Conservation (phyloP, 2,113 vertebrate species). For the Hippocampus guttulatus region DNA sequence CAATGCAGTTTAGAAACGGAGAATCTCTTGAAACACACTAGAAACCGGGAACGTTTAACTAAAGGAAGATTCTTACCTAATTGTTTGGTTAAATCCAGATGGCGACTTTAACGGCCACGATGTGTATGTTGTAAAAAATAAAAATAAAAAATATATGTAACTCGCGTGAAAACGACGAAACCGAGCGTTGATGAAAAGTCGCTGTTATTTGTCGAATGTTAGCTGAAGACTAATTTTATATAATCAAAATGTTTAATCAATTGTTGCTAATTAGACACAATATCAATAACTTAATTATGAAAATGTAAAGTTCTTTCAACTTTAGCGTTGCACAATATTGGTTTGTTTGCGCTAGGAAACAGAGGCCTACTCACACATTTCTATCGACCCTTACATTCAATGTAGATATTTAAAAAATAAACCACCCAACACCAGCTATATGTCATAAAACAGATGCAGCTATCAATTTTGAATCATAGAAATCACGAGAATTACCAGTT, state of each 20-base stretch:
- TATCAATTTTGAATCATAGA: not conserved
- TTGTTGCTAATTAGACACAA: not conserved
- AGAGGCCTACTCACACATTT: slow-evolving; percentile 36
- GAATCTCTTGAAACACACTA: not conserved
- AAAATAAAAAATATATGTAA: not conserved
- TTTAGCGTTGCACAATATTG: not conserved
- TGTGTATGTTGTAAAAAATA: slow-evolving; percentile 1
- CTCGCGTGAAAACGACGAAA: not conserved
- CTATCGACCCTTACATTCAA: slow-evolving; percentile 1
- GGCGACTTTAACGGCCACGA: slow-evolving; percentile 4
- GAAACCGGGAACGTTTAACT: not conserved
- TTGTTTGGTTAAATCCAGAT: slow-evolving; percentile 8
- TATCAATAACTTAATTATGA: no score
- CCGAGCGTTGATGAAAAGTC: not conserved
- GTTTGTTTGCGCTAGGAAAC: not conserved
- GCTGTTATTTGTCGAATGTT: not conserved
- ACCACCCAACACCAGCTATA: not conserved
- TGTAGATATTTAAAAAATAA: not conserved
- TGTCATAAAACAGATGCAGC: not conserved
- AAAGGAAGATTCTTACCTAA: slow-evolving; percentile 6
- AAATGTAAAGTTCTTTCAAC: not conserved
- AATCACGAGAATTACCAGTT: slow-evolving; percentile 46
- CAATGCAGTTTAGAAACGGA: not conserved
- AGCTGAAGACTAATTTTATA: not conserved
- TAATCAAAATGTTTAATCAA: not conserved